Base-by-base conservation (phyloP, 2,888 invertebrate genomes). In the Hirtodrosophila alboralis region DNA sequence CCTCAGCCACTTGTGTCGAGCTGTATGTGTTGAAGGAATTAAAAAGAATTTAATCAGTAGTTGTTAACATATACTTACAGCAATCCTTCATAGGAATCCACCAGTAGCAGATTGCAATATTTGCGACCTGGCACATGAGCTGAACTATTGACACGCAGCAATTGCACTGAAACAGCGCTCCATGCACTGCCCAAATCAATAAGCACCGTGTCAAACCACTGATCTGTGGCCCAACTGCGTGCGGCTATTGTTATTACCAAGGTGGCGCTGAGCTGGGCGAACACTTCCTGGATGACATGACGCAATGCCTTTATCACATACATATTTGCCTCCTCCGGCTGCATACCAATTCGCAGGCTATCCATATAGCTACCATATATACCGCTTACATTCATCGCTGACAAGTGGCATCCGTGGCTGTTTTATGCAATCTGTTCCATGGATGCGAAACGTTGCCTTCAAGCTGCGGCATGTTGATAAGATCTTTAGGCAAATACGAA, bases 61-160 rank as follows among this genome's bases (percentile, higher is more conserved):
- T 8, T 5, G 7, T 21, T 21, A 6, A 1, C 13, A n/a, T n/a
- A n/a, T 38, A 53, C 62, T 61, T 9, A 73, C 78, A 56, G 52
- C 16, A 88, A 59, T 3, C 77, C 69, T 5, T 66, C 64, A 33
- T 64, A 83, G 6, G 87, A 87, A 44, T 88, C 88, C 1, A 87
- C 62, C 27, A 87, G 57, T 28, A 80, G 2, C 0, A 80, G 58
- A 43, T 77, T 80, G 18, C 64, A 66, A 5, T 61, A 51, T 33
- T 77, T 84, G 4, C 75, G 44, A 0, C 80, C 80, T 0, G 67
- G 60, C 12, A 80, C 79, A 21, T 47, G 49, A 2, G 10, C 10
- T 1, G 40, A 7, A 1, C 14, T 12, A 6, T 67, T 63, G 0
- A 57, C 26, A 2, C 40, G 40, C n/a, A 78, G 40, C 34, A 79